phyloP scores from a whole-genome alignment of 2,888 invertebrate species.

The Mechanitis messenoides region DNA sequence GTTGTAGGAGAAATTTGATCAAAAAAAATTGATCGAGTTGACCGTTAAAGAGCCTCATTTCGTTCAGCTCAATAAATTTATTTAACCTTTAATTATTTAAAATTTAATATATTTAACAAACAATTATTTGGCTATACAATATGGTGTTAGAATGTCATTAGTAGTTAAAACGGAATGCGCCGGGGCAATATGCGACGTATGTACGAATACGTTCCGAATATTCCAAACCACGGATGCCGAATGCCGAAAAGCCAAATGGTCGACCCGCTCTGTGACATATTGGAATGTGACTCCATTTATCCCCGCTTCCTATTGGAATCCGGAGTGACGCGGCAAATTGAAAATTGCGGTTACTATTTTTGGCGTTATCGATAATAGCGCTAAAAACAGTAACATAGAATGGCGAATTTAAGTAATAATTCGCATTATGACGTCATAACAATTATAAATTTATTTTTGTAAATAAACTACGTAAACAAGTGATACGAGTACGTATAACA shows the following conservation, averaged over 20 bases:
- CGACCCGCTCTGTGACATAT: slow-evolving; percentile 71
- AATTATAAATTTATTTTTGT: slow-evolving; percentile 24
- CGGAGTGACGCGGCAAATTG: slow-evolving; percentile 76
- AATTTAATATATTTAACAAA: background rate
- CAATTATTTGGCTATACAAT: background rate
- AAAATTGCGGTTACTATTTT: slow-evolving; percentile 74
- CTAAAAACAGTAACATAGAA: slow-evolving; percentile 44
- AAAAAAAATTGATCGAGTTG: too few species aligned
- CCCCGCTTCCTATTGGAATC: slow-evolving; percentile 75
- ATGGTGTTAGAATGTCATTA: slow-evolving; percentile 63
- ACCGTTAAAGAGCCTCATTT: too few species aligned
- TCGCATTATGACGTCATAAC: slow-evolving; percentile 30
- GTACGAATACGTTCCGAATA: slow-evolving; percentile 45
- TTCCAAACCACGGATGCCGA: slow-evolving; percentile 59
- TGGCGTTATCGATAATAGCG: slow-evolving; percentile 68
- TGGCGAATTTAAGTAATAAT: slow-evolving; percentile 36
- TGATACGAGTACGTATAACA: slow-evolving; percentile 4
- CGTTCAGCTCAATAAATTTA: background rate
- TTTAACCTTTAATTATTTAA: background rate
- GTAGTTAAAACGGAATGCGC: slow-evolving; percentile 49
- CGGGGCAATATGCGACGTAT: slow-evolving; percentile 56
- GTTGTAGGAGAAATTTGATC: too few species aligned
- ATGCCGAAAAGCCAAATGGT: slow-evolving; percentile 66
- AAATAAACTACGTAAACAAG: slow-evolving; percentile 10
- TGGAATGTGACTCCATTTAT: slow-evolving; percentile 77